These are phyloP conservation scores for Eupsilia transversa DNA, from an alignment of 2,888 invertebrate genomes.

Conservation along the genomic window DNA sequence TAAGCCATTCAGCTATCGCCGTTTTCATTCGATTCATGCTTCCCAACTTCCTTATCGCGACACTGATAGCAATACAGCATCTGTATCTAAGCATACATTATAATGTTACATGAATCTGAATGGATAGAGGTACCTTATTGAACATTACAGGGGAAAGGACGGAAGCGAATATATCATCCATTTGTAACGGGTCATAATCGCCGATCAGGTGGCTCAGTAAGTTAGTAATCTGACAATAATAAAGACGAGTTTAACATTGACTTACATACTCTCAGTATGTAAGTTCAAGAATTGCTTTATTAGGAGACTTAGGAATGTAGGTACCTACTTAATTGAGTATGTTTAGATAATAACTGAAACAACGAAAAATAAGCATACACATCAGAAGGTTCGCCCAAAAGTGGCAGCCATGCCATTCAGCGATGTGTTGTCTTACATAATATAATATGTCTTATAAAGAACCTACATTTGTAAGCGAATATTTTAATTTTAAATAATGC, in stretches of 20 bases:
- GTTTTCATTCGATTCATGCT: neutral
- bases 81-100: slow-evolving; percentile 31
- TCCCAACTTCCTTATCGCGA: neutral
- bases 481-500: slow-evolving; percentile 11
- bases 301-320: neutral
- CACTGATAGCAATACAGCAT: slow-evolving; percentile 13
- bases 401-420: neutral
- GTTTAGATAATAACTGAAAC: no score
- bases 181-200: slow-evolving; percentile 59
- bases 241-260: slow-evolving; percentile 6
- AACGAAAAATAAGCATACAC: neutral
- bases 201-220: slow-evolving; percentile 17
- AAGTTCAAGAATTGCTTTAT: slow-evolving; percentile 5
- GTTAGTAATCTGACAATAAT: slow-evolving; percentile 1
- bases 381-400: neutral
- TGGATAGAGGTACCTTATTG: slow-evolving; percentile 11
- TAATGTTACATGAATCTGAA: slow-evolving; percentile 22
- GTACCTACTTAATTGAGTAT: neutral
- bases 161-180: slow-evolving; percentile 46
- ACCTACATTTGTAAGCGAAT: neutral
- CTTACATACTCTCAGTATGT: neutral
- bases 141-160: slow-evolving; percentile 39
- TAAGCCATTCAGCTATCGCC: slow-evolving; percentile 2
- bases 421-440: neutral
- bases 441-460: neutral